Base-by-base conservation (phyloP, 2,888 invertebrate species). In the Steinernema scapterisci region DNA sequence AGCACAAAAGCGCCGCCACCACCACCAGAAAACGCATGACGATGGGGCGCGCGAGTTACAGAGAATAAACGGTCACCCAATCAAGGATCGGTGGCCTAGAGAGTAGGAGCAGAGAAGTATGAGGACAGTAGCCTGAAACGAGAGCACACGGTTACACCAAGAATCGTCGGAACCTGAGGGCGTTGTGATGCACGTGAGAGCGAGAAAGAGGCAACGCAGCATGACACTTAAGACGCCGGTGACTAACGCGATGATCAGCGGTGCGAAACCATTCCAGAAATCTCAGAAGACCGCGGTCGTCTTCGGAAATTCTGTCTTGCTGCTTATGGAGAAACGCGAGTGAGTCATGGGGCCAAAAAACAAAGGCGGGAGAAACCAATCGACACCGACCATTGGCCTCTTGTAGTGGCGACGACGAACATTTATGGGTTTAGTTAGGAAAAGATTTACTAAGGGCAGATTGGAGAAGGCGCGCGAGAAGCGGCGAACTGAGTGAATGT, bases 1-100 rank as follows among this genome's bases (percentile, higher is more conserved):
- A 54, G 43, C 46, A 54, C 21, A 54, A 38, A 25, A 73, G 73
- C 56, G 56, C 63, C 63, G 63, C 63, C 63, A 63, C 63, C 63
- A 63, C 63, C 63, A 63, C 25, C 63, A 63, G 63, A 63, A 63
- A 25, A 63, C 63, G 63, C 63, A 63, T 63, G 63, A 63, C 63
- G 63, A 63, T 63, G 63, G 63, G 63, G 63, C 63, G 63, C 63
- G 31, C 63, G 63, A 63, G 63, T 31, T 31, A 27, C 9, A 31
- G 7, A 63, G 63, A 25, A 25, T 38, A 27, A 9, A 63, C 63
- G 63, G 63, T 63, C 63, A 63, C 63, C 27, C 6, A 63, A 63
- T 63, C 63, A 31, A 31, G 27, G 63, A 63, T 63, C 63, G 31
- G 63, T 63, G 63, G 63, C 63, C 63, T 25, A 11, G 31, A 27